These are phyloP conservation scores for Gadus macrocephalus DNA, from an alignment of 2,113 vertebrate genomes.

Conservation along the genomic window DNA sequence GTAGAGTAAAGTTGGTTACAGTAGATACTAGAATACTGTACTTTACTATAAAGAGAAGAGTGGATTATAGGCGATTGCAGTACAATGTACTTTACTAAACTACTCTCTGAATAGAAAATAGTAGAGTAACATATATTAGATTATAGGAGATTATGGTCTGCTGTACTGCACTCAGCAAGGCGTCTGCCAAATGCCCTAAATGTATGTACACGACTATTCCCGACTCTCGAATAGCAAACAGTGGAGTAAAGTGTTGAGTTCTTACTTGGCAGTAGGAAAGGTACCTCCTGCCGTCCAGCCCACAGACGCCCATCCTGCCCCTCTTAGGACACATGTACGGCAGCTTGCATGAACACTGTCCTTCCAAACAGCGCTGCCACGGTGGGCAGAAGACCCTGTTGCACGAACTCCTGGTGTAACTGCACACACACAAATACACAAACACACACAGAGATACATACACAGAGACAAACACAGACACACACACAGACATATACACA, in stretches of 20 bases:
- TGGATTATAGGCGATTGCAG: too few species aligned
- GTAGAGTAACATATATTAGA: too few species aligned
- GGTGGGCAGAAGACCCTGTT: constrained; percentile 32
- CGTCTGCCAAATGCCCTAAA: too few species aligned
- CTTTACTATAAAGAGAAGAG: too few species aligned
- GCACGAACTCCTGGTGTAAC: constrained; percentile 17
- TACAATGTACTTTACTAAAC: too few species aligned
- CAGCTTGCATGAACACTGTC: constrained; percentile 24
- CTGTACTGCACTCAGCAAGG: background rate
- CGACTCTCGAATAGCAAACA: too few species aligned
- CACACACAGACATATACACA: background rate
- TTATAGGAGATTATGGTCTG: too few species aligned
- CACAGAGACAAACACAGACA: background rate
- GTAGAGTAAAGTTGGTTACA: too few species aligned
- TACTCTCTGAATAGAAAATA: too few species aligned
- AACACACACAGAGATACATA: background rate
- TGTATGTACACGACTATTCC: too few species aligned
- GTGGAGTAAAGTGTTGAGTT: too few species aligned
- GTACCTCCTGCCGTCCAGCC: background rate
- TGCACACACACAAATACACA: background rate
- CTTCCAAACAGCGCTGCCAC: constrained; percentile 18
- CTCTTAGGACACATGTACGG: constrained; percentile 19
- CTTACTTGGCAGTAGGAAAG: constrained; percentile 43
- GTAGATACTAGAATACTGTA: too few species aligned
- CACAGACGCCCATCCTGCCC: background rate